These are phyloP conservation scores for Calycopis cecrops DNA, from an alignment of 1,140 invertebrate genomes.

Conservation along the genomic window DNA sequence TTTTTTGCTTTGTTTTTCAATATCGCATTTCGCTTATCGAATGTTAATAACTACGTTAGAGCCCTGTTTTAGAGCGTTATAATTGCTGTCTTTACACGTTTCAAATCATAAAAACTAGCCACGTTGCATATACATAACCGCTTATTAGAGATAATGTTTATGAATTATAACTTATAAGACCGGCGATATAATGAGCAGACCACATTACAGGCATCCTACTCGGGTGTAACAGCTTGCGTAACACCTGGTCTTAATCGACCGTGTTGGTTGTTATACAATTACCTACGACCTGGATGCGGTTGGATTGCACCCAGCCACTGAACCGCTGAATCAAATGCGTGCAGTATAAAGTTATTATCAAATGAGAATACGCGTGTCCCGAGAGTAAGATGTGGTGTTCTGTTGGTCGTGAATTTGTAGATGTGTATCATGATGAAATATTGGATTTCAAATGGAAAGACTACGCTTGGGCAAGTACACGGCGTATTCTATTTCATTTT, in stretches of 20 bases:
- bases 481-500: neutral
- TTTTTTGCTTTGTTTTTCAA: too few relatives aligned
- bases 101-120: too few relatives aligned
- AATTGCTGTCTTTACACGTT: too few relatives aligned
- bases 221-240: constrained; percentile 11
- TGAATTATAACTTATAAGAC: too few relatives aligned
- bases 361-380: constrained; percentile 1
- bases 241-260: constrained; percentile 26
- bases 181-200: neutral
- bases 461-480: constrained; percentile 3
- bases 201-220: constrained; percentile 3
- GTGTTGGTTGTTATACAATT: constrained; percentile 34
- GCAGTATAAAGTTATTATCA: neutral
- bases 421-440: neutral
- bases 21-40: too few relatives aligned
- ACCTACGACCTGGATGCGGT: constrained; percentile 31
- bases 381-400: constrained; percentile 26
- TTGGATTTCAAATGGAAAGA: constrained; percentile 2
- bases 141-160: too few relatives aligned
- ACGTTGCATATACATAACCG: too few relatives aligned
- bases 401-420: neutral
- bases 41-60: too few relatives aligned
- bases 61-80: too few relatives aligned
- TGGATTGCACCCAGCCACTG: constrained; percentile 32
- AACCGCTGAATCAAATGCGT: constrained; percentile 18